phyloP scores from a whole-genome alignment of 2,888 invertebrate genomes.

The Stenichneumon culpator region DNA sequence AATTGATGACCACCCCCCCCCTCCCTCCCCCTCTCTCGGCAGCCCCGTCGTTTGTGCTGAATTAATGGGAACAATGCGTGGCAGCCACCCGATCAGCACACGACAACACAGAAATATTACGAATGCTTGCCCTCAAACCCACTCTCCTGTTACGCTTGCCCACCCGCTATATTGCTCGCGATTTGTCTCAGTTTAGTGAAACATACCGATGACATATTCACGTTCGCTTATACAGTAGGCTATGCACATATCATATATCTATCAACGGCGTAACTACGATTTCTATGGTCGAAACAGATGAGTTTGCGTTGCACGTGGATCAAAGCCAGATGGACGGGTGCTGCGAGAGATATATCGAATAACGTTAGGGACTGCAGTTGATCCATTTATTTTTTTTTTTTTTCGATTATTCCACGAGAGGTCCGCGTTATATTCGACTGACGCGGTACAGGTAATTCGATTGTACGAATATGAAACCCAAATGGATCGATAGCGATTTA shows the following conservation, averaged over 20 bases:
- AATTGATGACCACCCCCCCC: constrained; percentile 56
- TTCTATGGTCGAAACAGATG: constrained; percentile 19
- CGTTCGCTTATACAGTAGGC: constrained; percentile 50
- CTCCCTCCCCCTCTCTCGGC: constrained; percentile 49
- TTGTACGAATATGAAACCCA: background rate
- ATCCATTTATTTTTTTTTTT: constrained; percentile 1
- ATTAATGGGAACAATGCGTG: constrained; percentile 64
- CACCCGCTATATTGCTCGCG: constrained; percentile 54
- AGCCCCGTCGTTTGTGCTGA: constrained; percentile 67
- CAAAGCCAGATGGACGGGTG: constrained; percentile 7
- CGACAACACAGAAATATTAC: constrained; percentile 66
- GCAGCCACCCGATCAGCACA: constrained; percentile 60
- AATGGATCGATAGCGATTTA: constrained; percentile 5
- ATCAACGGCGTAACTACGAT: constrained; percentile 11
- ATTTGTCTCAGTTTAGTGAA: constrained; percentile 65
- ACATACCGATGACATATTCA: constrained; percentile 62
- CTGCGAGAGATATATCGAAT: constrained; percentile 8
- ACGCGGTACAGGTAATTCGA: constrained; percentile 15
- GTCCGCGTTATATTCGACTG: background rate
- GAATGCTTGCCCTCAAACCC: constrained; percentile 50
- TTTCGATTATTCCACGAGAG: background rate
- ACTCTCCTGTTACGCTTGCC: constrained; percentile 44
- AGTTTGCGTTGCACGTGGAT: constrained; percentile 19
- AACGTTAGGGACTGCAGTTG: constrained; percentile 6
- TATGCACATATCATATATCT: constrained; percentile 3